Percentiles rank a stretch among this genome's conserved stretches.
Conservation (phyloP, 2,888 invertebrate species). For the Incurvaria masculella region DNA sequence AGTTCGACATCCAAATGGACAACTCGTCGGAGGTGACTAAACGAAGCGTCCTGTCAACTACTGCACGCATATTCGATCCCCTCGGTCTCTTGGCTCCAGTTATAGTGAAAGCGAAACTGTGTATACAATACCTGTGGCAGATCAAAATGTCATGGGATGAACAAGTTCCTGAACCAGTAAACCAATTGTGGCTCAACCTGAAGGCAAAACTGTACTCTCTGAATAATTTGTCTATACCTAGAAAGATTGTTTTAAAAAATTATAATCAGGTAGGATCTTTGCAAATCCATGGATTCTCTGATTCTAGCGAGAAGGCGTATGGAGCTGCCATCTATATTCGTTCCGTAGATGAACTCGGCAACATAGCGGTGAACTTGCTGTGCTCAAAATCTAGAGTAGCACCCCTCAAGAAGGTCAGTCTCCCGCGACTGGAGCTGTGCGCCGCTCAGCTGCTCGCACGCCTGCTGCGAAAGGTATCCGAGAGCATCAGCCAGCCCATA, state of each 20-base stretch:
- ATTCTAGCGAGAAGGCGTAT: neutral
- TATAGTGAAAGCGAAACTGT: neutral
- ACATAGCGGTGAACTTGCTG: neutral
- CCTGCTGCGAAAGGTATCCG: neutral
- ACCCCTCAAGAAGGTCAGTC: conserved; percentile 1
- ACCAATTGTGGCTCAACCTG: no score
- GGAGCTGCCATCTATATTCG: neutral
- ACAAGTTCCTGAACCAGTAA: no score
- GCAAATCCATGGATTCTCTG: neutral
- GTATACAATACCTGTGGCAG: no score
- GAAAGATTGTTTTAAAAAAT: no score
- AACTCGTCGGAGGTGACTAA: neutral
- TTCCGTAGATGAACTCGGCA: neutral
- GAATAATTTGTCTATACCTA: no score
- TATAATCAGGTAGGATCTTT: no score
- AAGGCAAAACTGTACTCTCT: no score
- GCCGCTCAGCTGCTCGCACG: neutral
- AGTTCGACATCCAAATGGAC: neutral
- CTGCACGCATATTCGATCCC: neutral
- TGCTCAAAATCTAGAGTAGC: neutral
- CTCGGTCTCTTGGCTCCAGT: neutral
- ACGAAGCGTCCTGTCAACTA: neutral
- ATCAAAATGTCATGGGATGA: no score
- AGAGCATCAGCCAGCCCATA: no score
- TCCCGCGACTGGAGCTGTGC: conserved; percentile 3